Conservation (phyloP, 2,888 invertebrate species). For the Diarsia brunnea region DNA sequence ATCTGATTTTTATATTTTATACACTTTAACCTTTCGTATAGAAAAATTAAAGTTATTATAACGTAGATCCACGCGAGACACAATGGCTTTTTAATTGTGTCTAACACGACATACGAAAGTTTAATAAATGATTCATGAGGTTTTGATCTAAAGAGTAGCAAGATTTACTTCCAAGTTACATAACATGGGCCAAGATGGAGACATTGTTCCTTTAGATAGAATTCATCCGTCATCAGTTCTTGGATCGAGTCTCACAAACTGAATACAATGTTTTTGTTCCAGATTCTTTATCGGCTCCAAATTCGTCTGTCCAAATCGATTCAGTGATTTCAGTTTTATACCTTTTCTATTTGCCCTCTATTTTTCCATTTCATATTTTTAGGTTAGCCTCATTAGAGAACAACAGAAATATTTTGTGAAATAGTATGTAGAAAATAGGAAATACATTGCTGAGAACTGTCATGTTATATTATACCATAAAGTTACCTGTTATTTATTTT, state of each 20-base stretch:
- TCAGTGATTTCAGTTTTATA: slow-evolving; percentile 53
- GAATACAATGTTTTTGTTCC: slow-evolving; percentile 10
- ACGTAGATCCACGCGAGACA: too few relatives aligned
- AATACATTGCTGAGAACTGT: background rate
- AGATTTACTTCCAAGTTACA: background rate
- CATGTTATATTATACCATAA: background rate
- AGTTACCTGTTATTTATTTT: background rate
- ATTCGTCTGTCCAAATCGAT: slow-evolving; percentile 48
- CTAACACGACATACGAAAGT: too few relatives aligned
- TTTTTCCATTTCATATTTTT: slow-evolving; percentile 26
- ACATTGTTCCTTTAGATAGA: background rate
- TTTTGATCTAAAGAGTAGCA: too few relatives aligned
- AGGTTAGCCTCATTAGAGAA: background rate
- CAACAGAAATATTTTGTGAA: background rate
- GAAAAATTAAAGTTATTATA: too few relatives aligned
- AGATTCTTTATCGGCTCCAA: slow-evolving; percentile 24
- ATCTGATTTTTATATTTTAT: too few relatives aligned
- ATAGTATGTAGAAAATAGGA: background rate
- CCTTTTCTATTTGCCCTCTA: slow-evolving; percentile 14
- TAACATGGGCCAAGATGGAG: background rate
- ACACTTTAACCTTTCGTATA: too few relatives aligned
- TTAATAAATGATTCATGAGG: too few relatives aligned
- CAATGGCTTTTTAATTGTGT: too few relatives aligned
- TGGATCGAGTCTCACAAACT: background rate
- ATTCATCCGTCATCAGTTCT: background rate